Evolutionary conservation across 2,888 invertebrate species (phyloP).

Genomic region (Fissipunctia ypsillon): DNA sequence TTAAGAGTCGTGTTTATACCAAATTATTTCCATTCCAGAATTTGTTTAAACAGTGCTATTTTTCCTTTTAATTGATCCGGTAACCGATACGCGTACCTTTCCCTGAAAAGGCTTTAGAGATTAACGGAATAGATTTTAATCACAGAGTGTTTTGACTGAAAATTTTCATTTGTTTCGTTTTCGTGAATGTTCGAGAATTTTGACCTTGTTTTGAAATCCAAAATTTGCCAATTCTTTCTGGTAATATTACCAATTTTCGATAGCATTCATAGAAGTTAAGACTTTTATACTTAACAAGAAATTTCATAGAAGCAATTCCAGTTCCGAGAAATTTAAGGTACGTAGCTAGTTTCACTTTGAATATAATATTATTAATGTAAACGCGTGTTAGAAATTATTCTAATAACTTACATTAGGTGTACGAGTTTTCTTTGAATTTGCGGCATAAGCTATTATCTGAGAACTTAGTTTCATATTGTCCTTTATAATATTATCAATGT

Average conservation of each 20-base stretch:
- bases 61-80: slow-evolving; percentile 45
- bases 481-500: slow-evolving; percentile 25
- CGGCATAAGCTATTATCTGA: slow-evolving; percentile 24
- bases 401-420: slow-evolving; percentile 8
- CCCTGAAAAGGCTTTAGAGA: slow-evolving; percentile 39
- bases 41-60: slow-evolving; percentile 50
- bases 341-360: background rate
- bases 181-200: background rate
- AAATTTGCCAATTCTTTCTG: background rate
- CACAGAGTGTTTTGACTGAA: slow-evolving; percentile 24
- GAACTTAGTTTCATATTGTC: slow-evolving; percentile 20
- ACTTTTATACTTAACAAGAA: background rate
- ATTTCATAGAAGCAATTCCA: background rate
- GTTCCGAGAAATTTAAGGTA: background rate
- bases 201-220: slow-evolving; percentile 3
- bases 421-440: slow-evolving; percentile 27
- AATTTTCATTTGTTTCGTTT: slow-evolving; percentile 1
- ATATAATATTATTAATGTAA: slow-evolving; percentile 5
- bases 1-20: slow-evolving; percentile 44
- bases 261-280: background rate
- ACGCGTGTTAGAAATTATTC: slow-evolving; percentile 15
- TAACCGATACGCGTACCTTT: slow-evolving; percentile 24
- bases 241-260: background rate
- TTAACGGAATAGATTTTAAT: slow-evolving; percentile 54
- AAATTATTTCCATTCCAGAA: slow-evolving; percentile 46